Evolutionary conservation across 2,797 vertebrate species (phyloP), one percentile per base, ranked within the genome.

Genomic region (Siniperca obscura): DNA sequence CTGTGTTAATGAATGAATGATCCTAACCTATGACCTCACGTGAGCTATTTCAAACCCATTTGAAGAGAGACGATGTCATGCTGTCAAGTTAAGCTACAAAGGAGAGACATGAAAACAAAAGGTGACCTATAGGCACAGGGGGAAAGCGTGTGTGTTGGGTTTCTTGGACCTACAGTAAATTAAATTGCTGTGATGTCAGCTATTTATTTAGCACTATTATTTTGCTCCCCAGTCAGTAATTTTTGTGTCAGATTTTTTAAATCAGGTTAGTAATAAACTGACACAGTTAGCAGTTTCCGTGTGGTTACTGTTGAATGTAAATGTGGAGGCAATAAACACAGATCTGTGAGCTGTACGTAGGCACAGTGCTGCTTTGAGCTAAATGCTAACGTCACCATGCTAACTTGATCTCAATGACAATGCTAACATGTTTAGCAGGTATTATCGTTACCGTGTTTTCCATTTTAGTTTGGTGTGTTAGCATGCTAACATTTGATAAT

Each of bases 1-100:
- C 91, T 73, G 80, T 80, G 80, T 75, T 90, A 92, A 94, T 92
- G 82, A 92, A 94, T 87, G 89, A 92, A 94, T 93, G 90, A 90
- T 87, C 77, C 85, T 91, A 76, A 93, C 92, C 94, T 93, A 44
- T 92, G 90, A 93, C 91, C 91, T 80, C 77, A 69, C 12, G 36
- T 30, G 59, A 79, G 71, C 82, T 70, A 46, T 78, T 86, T 85
- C 65, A 82, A 87, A 76, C 82, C 68, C 67, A 81, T 86, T 34
- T 81, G 42, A 86, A 50, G 81, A 84, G 48, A 80, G 73, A 71
- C 72, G 3, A 80, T 78, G 80, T 83, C 78, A 46, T 30, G 59
- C 72, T 72, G 30, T 82, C 50, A 86, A 84, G 76, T 84, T 67
- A 74, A 80, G 55, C 59, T 42, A 87, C 78, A 91, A 89, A 88